Conservation (phyloP, 2,113 vertebrate genomes). For the Scomber japonicus region DNA sequence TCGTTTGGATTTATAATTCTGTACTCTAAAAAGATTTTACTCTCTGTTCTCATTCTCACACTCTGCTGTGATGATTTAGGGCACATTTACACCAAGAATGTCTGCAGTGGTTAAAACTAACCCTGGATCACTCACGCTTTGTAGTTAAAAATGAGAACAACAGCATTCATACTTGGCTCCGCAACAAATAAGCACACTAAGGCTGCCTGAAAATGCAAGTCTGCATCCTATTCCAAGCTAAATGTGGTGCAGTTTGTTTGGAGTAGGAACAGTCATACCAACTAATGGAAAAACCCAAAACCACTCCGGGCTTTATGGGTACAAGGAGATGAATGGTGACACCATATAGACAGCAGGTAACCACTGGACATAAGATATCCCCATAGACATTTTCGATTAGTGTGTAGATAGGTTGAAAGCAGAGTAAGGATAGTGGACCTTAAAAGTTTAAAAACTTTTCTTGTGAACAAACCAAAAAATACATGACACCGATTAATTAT, state of each 20-base stretch:
- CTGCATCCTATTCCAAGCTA: constrained; percentile 9
- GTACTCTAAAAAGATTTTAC: neutral
- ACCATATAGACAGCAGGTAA: constrained; percentile 37
- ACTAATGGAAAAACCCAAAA: constrained; percentile 48
- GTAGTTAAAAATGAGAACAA: constrained; percentile 38
- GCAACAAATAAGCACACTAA: constrained; percentile 42
- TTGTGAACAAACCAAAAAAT: constrained; percentile 1
- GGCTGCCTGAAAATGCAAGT: constrained; percentile 14
- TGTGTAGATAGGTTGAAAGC: neutral
- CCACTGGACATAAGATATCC: constrained; percentile 24
- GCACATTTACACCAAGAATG: neutral
- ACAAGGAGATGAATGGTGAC: constrained; percentile 42
- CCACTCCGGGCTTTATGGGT: constrained; percentile 43
- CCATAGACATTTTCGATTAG: constrained; percentile 43
- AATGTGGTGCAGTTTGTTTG: constrained; percentile 43
- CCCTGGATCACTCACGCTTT: constrained; percentile 8
- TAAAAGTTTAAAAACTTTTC: constrained; percentile 41
- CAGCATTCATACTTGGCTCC: constrained; percentile 36
- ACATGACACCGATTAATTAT: neutral
- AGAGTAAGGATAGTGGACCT: constrained; percentile 12
- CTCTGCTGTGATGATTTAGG: constrained; percentile 19
- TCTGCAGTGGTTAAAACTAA: constrained; percentile 31
- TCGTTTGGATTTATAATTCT: constrained; percentile 17
- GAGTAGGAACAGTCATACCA: constrained; percentile 26
- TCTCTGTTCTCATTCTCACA: constrained; percentile 9